A percentile compares a stretch with the other conserved stretches of the same genome.
phyloP scores from a whole-genome alignment of 2,113 vertebrate species.

The Bambusicola thoracicus region DNA sequence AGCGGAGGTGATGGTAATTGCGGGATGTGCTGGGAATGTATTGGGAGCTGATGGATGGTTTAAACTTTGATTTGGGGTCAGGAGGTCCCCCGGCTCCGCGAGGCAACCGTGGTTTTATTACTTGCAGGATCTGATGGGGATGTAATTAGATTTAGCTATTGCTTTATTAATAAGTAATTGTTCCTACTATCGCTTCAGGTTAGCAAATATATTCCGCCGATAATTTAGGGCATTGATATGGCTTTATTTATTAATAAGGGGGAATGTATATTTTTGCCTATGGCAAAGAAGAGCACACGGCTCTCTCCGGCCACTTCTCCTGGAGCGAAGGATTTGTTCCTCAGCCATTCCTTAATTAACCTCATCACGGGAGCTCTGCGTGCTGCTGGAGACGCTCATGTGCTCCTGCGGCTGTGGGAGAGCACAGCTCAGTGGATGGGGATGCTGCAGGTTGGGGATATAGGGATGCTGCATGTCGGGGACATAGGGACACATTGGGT shows the following conservation, averaged over 20 bases:
- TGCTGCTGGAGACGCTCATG: fast-evolving
- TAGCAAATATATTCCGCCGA: slow-evolving; percentile 71
- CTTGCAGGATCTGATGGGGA: slow-evolving; percentile 77
- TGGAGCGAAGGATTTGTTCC: neutral
- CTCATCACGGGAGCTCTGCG: neutral
- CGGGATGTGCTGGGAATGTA: slow-evolving; percentile 72
- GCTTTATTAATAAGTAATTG: slow-evolving; percentile 85
- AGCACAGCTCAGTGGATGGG: neutral
- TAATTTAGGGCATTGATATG: slow-evolving; percentile 69
- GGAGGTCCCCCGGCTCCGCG: slow-evolving; percentile 72
- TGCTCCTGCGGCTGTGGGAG: neutral
- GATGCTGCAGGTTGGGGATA: too few relatives aligned
- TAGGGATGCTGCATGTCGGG: too few relatives aligned
- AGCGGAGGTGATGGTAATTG: slow-evolving; percentile 76
- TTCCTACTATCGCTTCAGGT: slow-evolving; percentile 57
- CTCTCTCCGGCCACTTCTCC: neutral
- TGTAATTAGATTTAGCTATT: slow-evolving; percentile 83
- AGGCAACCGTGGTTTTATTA: slow-evolving; percentile 78
- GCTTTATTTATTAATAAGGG: slow-evolving; percentile 76
- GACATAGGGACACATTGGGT: neutral
- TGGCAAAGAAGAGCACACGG: neutral
- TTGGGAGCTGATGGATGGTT: slow-evolving; percentile 77
- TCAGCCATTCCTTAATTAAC: slow-evolving; percentile 23
- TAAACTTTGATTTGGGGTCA: slow-evolving; percentile 78
- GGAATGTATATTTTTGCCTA: slow-evolving; percentile 27